Evolutionary conservation across 2,113 vertebrate genomes (phyloP).

Genomic region (Forbesichthys papilliferus): DNA sequence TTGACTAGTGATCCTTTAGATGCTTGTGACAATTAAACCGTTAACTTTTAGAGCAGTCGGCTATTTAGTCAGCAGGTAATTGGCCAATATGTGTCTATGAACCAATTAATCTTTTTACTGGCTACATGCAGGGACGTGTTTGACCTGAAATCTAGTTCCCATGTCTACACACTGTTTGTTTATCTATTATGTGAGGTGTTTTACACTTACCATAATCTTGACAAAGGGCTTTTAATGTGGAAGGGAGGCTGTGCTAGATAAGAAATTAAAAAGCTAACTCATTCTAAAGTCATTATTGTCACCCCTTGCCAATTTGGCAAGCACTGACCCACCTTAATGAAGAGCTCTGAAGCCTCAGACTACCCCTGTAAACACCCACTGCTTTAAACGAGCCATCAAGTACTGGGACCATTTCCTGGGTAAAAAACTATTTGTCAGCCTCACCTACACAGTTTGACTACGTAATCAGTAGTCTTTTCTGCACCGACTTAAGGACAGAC

Average conservation of each 20-base stretch:
- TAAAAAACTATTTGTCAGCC: conserved; percentile 26
- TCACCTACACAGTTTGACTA: conserved; percentile 16
- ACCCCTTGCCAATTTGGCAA: conserved; percentile 20
- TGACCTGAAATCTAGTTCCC: not conserved
- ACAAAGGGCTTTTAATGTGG: conserved; percentile 28
- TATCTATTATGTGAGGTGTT: conserved; percentile 32
- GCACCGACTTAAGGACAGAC: not conserved
- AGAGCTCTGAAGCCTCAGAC: conserved; percentile 39
- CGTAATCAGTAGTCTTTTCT: conserved; percentile 19
- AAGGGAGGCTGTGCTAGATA: conserved; percentile 7
- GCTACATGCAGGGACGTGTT: too few relatives aligned
- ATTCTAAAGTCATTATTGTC: conserved; percentile 29
- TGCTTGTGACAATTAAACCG: not conserved
- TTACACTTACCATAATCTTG: conserved; percentile 27
- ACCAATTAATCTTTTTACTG: not conserved
- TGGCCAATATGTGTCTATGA: not conserved
- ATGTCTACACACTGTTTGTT: not conserved
- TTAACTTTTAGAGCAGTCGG: not conserved
- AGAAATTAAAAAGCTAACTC: conserved; percentile 12
- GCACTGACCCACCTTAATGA: conserved; percentile 43
- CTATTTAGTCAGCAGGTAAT: not conserved
- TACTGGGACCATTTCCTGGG: conserved; percentile 10
- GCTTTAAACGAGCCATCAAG: conserved; percentile 40
- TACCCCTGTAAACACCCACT: conserved; percentile 41
- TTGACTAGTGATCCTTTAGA: not conserved